Evolutionary conservation across 2,113 vertebrate species (phyloP).

Genomic region (Axis porcinus): DNA sequence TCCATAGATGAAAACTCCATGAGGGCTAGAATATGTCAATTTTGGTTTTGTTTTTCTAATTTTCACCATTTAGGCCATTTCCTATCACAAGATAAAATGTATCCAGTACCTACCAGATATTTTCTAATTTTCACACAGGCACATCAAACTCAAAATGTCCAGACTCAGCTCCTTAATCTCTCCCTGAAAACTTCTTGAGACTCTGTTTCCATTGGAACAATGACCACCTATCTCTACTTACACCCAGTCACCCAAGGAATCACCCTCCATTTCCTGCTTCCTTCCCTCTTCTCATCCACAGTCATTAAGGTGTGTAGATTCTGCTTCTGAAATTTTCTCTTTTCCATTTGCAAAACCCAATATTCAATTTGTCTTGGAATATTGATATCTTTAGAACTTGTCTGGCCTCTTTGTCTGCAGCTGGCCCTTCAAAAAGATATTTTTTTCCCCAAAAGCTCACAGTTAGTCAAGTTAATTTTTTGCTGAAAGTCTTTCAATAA

Average conservation of each 20-base stretch:
- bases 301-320: not conserved
- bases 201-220: not conserved
- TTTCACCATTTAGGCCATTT: not conserved
- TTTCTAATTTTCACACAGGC: not conserved
- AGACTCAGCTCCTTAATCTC: not conserved
- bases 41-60: not conserved
- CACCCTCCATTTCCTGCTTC: not conserved
- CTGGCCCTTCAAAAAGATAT: not conserved
- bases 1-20: not conserved
- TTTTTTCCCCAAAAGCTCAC: not conserved
- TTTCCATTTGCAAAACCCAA: not conserved
- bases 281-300: not conserved
- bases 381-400: not conserved
- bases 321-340: not conserved
- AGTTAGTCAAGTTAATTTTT: not conserved
- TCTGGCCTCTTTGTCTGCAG: not conserved
- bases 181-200: not conserved
- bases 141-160: not conserved
- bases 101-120: not conserved
- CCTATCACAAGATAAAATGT: not conserved
- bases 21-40: not conserved
- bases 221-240: fast-evolving
- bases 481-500: not conserved
- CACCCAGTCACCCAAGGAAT: not conserved
- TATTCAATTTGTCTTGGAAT: not conserved